Percentiles rank a stretch among this genome's conserved stretches.
These are phyloP conservation scores for Chalcosyrphus nemorum DNA, from an alignment of 2,888 invertebrate species.

Conservation along the genomic window DNA sequence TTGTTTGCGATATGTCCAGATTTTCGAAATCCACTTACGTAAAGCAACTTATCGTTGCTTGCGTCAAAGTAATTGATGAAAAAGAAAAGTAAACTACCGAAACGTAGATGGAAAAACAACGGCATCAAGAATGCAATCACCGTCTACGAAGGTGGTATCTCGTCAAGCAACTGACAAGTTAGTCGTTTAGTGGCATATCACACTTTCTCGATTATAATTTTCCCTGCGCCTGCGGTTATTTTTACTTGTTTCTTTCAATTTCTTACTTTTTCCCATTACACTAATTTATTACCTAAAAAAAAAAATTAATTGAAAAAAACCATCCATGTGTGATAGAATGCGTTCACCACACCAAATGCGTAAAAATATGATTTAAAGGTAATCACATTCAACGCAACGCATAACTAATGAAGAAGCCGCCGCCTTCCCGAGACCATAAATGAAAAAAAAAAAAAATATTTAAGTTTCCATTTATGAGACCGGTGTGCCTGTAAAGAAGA, in stretches of 20 bases:
- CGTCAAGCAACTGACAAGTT: constrained; percentile 49
- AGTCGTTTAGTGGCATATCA: constrained; percentile 37
- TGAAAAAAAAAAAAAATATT: not conserved
- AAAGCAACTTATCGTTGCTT: no score
- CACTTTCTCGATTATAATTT: constrained; percentile 63
- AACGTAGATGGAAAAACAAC: constrained; percentile 22
- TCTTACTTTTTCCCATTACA: not conserved
- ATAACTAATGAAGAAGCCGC: constrained; percentile 47
- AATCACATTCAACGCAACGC: not conserved
- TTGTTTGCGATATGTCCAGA: no score
- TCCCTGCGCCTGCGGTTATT: constrained; percentile 14
- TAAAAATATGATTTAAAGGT: not conserved
- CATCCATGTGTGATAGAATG: constrained; percentile 46
- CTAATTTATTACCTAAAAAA: not conserved
- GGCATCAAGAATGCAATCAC: not conserved
- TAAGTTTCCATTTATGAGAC: not conserved
- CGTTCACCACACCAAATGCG: constrained; percentile 11
- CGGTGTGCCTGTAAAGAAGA: not conserved
- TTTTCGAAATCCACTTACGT: no score
- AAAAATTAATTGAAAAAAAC: not conserved
- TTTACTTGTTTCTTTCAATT: not conserved
- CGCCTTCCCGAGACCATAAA: not conserved
- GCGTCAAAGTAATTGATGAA: not conserved
- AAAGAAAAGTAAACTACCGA: not conserved
- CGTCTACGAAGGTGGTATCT: constrained; percentile 33